Evolutionary conservation across 2,797 vertebrate genomes (phyloP).

Genomic region (Myotis planiceps): DNA sequence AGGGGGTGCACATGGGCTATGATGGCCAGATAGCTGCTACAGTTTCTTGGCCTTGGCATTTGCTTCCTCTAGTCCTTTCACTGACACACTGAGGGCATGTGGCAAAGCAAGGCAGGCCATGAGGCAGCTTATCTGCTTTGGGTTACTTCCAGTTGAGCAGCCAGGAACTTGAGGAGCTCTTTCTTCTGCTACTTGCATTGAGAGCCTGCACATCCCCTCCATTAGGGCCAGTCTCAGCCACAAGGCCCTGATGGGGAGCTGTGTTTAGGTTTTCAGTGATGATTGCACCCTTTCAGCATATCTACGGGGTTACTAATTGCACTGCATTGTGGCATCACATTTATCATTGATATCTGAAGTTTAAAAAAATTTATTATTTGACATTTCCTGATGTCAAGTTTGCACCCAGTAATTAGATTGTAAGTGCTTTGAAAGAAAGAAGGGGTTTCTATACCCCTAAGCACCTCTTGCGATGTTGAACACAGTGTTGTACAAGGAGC

Average conservation of each 20-base stretch:
- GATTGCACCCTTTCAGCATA: background rate
- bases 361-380: background rate
- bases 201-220: background rate
- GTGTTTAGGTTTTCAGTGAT: background rate
- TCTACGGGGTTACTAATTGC: background rate
- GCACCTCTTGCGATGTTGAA: background rate
- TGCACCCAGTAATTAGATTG: background rate
- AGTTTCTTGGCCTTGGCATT: background rate
- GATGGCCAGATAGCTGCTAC: background rate
- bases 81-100: background rate
- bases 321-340: background rate
- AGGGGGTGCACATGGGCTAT: background rate
- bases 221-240: background rate
- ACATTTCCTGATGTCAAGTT: background rate
- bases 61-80: background rate
- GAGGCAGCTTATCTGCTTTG: background rate
- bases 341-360: background rate
- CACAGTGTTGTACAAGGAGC: background rate
- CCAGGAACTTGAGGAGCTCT: background rate
- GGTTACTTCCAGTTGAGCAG: background rate
- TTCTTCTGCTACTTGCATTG: background rate
- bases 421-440: constrained; percentile 27
- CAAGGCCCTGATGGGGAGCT: background rate
- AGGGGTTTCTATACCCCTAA: background rate
- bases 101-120: background rate